Conservation (phyloP, 2,888 invertebrate species). For the Opisthograptis luteolata region DNA sequence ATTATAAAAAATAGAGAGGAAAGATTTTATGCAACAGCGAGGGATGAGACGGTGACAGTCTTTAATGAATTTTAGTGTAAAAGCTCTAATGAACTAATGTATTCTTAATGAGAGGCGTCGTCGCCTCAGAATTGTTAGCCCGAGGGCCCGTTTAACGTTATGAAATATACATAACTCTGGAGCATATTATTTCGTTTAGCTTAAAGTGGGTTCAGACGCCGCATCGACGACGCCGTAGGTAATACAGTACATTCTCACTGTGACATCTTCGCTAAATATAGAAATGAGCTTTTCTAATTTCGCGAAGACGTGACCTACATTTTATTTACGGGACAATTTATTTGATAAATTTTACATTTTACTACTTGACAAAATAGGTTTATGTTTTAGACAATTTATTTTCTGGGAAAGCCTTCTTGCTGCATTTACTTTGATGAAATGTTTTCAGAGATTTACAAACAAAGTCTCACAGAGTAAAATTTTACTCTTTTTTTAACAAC, state of each 20-base stretch:
- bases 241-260: slow-evolving; percentile 22
- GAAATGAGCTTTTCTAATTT: slow-evolving; percentile 38
- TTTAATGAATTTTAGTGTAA: slow-evolving; percentile 38
- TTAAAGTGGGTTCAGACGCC: slow-evolving; percentile 21
- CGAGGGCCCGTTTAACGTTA: slow-evolving; percentile 54
- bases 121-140: slow-evolving; percentile 41
- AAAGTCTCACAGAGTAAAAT: too few species aligned
- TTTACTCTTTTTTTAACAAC: slow-evolving; percentile 3
- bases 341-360: slow-evolving; percentile 17
- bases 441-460: too few species aligned
- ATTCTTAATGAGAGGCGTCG: slow-evolving; percentile 57
- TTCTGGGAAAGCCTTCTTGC: too few species aligned
- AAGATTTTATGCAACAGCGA: slow-evolving; percentile 8
- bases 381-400: too few species aligned
- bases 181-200: slow-evolving; percentile 41
- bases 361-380: neutral
- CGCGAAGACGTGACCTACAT: slow-evolving; percentile 39
- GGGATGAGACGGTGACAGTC: slow-evolving; percentile 1
- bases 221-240: slow-evolving; percentile 3
- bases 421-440: too few species aligned
- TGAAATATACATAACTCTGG: slow-evolving; percentile 60
- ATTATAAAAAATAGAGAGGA: slow-evolving; percentile 1
- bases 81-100: slow-evolving; percentile 58
- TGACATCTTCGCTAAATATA: slow-evolving; percentile 43
- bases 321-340: slow-evolving; percentile 35